Conservation (phyloP, 2,113 vertebrate species). For the Sula dactylatra region DNA sequence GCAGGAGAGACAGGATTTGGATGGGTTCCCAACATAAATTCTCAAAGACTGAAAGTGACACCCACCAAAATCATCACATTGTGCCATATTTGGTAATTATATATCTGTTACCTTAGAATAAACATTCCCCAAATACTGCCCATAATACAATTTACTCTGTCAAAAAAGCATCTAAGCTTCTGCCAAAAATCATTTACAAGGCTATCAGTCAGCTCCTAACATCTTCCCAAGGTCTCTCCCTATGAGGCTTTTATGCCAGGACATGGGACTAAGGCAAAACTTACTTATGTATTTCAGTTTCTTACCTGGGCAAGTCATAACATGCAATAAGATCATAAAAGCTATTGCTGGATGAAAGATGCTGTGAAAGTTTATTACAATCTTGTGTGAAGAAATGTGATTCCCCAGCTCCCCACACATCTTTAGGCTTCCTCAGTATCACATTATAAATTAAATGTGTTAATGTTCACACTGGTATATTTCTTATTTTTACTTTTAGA, state of each 20-base stretch:
- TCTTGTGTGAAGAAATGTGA: neutral
- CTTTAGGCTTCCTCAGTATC: neutral
- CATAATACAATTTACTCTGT: neutral
- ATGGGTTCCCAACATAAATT: neutral
- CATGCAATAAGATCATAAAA: neutral
- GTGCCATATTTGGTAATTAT: neutral
- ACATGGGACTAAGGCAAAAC: neutral
- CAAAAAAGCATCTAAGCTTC: neutral
- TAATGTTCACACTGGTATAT: neutral
- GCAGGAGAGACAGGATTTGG: neutral
- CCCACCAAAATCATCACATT: neutral
- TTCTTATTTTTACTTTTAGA: neutral
- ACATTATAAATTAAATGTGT: neutral
- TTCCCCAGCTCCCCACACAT: neutral
- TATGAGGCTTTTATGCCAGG: neutral
- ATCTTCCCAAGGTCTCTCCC: neutral
- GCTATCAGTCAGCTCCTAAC: neutral
- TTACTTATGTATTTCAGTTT: neutral
- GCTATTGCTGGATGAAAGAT: neutral
- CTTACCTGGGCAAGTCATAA: neutral
- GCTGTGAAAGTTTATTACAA: neutral
- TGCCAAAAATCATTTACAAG: neutral
- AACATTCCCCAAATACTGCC: neutral
- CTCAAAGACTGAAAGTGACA: neutral
- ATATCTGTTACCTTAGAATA: neutral